These are phyloP conservation scores for Pseudochromis fuscus DNA, from an alignment of 2,797 vertebrate genomes.

Conservation along the genomic window DNA sequence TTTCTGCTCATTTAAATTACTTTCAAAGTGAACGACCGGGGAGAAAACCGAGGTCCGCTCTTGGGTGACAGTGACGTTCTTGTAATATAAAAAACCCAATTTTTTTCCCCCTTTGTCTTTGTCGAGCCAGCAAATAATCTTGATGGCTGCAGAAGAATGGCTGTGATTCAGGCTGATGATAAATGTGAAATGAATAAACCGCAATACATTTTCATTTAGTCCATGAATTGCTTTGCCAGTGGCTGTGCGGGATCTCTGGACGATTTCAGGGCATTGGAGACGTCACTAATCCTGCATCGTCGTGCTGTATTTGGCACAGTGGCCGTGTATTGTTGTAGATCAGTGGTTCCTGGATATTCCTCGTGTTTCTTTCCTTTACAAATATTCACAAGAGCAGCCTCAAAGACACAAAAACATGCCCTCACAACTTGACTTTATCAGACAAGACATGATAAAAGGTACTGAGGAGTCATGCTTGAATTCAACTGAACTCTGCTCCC, in stretches of 20 bases:
- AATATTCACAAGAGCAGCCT: background rate
- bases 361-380: too few relatives aligned
- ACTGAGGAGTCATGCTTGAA: background rate
- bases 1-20: conserved; percentile 61
- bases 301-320: background rate
- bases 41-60: conserved; percentile 46
- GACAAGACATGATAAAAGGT: conserved; percentile 5
- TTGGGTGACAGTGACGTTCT: conserved; percentile 57
- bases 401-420: background rate
- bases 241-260: conserved; percentile 14
- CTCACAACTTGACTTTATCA: background rate
- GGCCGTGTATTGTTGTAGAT: too few relatives aligned
- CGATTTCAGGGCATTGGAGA: conserved; percentile 19
- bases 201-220: conserved; percentile 61
- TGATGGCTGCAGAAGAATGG: conserved; percentile 41
- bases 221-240: conserved; percentile 38
- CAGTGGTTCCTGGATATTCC: background rate
- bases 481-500: conserved; percentile 72
- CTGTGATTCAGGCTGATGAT: conserved; percentile 55
- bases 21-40: conserved; percentile 38
- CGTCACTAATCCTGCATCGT: conserved; percentile 22
- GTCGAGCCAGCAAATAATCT: conserved; percentile 53
- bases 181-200: conserved; percentile 61
- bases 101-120: conserved; percentile 53
- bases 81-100: conserved; percentile 56